Base-by-base conservation (phyloP, 2,888 invertebrate genomes). In the Drosophila kambysellisi region DNA sequence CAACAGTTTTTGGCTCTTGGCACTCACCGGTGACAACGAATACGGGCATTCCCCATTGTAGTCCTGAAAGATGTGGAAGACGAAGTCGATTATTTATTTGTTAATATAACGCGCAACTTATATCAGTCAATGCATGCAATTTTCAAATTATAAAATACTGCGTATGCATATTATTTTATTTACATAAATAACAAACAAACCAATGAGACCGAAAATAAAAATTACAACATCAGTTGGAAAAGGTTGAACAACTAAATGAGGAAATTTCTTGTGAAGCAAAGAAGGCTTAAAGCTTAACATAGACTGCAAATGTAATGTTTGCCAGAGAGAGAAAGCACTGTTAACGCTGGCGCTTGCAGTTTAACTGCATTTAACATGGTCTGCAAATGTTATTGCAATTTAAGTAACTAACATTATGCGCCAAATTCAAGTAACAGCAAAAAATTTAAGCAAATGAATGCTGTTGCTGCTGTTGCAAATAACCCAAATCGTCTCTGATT, bases 21-120 rank as follows among this genome's bases (percentile, higher is more conserved):
- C 96, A 83, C 98, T 98, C 58, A 99, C 96, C 0, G 99, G 99
- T 4, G 99, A 99, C 37, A 99, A 94, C 43, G 98, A 98, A 94
- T 98, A 99, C 0, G 98, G 98, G 63, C 97, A 95, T 60, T 97
- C 96, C 79, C 97, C 96, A 92, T 97, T 95, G 75, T 96, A 95
- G 83, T 96, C 96, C 96, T 96, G 94, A 3, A 95, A 95, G 11
- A 50, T 50, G 29, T 17, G 11, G 17, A 50, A 79, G 91, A 29
- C 53, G 5, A 35, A 11, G 5, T 79, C 4, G 15, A 25, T 25
- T 46, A 25, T 25, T 50, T 11, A 50, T 29, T 29, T 50, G 29
- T 17, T 17, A 29, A 29, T 50, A 20, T 4, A 41, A 11, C 20
- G 11, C n/a, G n/a, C n/a, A 9, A 41, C 41, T n/a, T n/a, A 11